Base-by-base conservation (phyloP, 1,140 invertebrate genomes). In the Medauroidea extradentata region DNA sequence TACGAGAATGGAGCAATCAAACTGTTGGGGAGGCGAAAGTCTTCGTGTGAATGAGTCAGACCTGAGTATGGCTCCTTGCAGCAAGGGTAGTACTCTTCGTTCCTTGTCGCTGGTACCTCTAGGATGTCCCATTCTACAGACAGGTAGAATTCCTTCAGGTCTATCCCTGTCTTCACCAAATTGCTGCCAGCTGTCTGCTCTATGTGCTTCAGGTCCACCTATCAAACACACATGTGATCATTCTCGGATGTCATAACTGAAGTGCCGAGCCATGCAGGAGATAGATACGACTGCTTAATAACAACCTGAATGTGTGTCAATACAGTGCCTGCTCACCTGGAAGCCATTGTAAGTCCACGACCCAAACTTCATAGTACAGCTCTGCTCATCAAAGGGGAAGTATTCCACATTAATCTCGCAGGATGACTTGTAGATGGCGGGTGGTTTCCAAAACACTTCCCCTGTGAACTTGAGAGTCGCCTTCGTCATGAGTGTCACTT, bases 401-500 rank as follows among this genome's bases (percentile, higher is more conserved):
- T 94, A 99, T 73, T 98, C 91, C 0, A 99, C 89, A 70, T 93
- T 91, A 63, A 96, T 96, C 74, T 94, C 89, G 69, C 96, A 99
- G 0, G 93, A 98, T 23, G 93, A 96, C 75, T 98, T 99, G 78
- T 98, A 99, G 76, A 99, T 98, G 0, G 96, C 96, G 1, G 97
- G 97, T 0, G 97, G 97, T 73, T 96, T 95, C 96, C 96, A 99
- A 48, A 87, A 85, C 13, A 97, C 92, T 73, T 94, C 90, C 0
- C 95, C 94, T 0, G 87, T 93, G 66, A 89, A 91, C 64, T 90
- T 89, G 0, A 96, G 76, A 3, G 91, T 96, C 1, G 93, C 95
- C 78, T 98, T 98, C 2, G 94, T 98, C 93, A 97, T 97, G 13
- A 97, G 77, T 1, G 93, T 96, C 38, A 97, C 94, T 78, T 98